Percentiles rank a stretch among this genome's conserved stretches.
Evolutionary conservation across 2,113 vertebrate genomes (phyloP).

Genomic region (Sigmodon hispidus): DNA sequence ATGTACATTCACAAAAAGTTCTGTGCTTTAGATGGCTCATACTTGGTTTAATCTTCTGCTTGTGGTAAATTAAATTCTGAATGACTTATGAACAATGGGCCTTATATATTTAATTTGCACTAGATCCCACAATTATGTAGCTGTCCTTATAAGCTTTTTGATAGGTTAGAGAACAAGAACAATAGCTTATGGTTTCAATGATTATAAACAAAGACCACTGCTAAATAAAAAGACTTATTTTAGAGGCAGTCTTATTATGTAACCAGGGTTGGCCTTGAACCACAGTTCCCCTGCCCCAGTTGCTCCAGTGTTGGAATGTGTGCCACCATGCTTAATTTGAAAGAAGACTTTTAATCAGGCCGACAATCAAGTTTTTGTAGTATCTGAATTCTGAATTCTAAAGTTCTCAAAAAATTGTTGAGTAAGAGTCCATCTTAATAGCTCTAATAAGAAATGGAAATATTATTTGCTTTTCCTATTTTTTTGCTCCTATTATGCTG

Average conservation of each 20-base stretch:
- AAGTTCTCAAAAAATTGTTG: conserved; percentile 45
- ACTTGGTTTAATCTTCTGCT: conserved; percentile 20
- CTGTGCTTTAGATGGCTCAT: not conserved
- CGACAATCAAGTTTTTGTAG: conserved; percentile 1
- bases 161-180: not conserved
- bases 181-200: conserved; percentile 1
- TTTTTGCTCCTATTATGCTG: conserved; percentile 44
- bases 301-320: not conserved
- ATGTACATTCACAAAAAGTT: not conserved
- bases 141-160: not conserved
- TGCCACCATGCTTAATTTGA: not conserved
- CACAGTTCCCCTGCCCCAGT: not conserved
- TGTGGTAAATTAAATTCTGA: conserved; percentile 37
- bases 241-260: not conserved
- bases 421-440: conserved; percentile 19
- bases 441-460: not conserved
- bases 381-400: conserved; percentile 61
- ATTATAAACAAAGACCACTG: not conserved
- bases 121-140: not conserved
- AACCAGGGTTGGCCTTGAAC: not conserved
- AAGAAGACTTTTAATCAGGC: not conserved
- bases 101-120: not conserved
- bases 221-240: conserved; percentile 50
- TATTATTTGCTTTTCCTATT: conserved; percentile 14
- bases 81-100: conserved; percentile 8